Percentiles rank a stretch among this genome's conserved stretches.
phyloP scores from a whole-genome alignment of 2,113 vertebrate species.

The Elephantulus edwardii region DNA sequence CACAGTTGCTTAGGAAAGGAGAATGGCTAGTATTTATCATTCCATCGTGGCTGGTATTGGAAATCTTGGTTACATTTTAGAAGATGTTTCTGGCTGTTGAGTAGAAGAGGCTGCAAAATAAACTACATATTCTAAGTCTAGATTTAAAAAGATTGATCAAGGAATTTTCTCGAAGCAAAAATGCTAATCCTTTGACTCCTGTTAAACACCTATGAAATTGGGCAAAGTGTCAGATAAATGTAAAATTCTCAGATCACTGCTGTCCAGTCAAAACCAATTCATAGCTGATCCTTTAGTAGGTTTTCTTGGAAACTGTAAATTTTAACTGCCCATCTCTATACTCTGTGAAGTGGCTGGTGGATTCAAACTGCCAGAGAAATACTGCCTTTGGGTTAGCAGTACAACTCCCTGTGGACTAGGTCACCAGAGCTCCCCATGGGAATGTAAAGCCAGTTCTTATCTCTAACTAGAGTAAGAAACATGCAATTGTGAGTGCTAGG shows the following conservation, averaged over 20 bases:
- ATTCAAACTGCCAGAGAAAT: no score
- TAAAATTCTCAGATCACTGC: no score
- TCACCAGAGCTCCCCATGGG: no score
- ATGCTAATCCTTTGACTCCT: background rate
- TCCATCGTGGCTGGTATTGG: background rate
- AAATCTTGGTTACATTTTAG: background rate
- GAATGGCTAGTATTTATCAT: background rate
- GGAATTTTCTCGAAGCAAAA: background rate
- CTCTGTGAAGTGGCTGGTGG: no score
- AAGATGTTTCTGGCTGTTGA: background rate
- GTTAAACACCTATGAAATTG: background rate
- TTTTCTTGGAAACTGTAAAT: no score
- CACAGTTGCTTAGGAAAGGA: background rate
- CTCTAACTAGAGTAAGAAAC: background rate
- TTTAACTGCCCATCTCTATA: no score
- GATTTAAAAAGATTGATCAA: background rate
- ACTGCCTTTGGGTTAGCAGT: no score
- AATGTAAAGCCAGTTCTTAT: background rate
- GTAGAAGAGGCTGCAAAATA: background rate
- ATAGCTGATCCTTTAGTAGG: no score
- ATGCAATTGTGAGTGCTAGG: background rate
- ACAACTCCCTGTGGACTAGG: no score
- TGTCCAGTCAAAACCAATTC: no score
- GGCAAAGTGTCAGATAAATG: background rate
- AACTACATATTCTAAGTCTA: background rate